Evolutionary conservation across 2,113 vertebrate species (phyloP).

Genomic region (Glaucidium brasilianum): DNA sequence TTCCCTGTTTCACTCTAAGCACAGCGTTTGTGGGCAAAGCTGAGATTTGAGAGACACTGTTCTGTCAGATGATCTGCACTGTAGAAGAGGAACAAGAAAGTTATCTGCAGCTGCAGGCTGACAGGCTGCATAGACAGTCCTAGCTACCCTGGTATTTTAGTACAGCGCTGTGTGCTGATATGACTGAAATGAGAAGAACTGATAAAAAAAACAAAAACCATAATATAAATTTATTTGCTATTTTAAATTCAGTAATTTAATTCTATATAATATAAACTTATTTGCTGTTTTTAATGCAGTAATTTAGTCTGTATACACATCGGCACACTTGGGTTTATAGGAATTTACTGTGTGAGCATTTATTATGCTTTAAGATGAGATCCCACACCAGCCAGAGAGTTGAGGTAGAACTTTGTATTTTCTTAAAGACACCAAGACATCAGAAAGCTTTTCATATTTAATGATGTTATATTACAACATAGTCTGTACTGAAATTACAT

Average conservation of each 20-base stretch:
- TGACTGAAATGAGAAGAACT: not conserved
- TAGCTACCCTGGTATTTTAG: not conserved
- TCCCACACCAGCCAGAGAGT: not conserved
- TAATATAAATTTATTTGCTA: not conserved
- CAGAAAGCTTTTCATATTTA: not conserved
- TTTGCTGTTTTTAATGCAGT: not conserved
- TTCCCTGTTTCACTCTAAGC: not conserved
- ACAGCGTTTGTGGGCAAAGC: not conserved
- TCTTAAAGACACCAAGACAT: not conserved
- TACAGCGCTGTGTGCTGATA: not conserved
- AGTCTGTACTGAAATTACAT: not conserved
- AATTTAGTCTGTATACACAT: not conserved
- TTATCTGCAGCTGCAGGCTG: not conserved
- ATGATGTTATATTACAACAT: not conserved
- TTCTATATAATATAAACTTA: not conserved
- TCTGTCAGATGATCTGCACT: not conserved
- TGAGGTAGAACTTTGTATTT: not conserved
- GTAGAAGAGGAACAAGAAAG: not conserved
- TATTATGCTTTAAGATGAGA: not conserved
- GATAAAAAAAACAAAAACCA: fast-evolving
- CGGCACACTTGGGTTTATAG: not conserved
- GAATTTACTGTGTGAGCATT: not conserved
- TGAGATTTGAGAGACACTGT: not conserved
- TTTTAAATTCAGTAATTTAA: not conserved
- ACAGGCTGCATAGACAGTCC: not conserved